A percentile compares a stretch with the other conserved stretches of the same genome.
phyloP scores from a whole-genome alignment of 2,888 invertebrate species.

The Argynnis bischoffii region DNA sequence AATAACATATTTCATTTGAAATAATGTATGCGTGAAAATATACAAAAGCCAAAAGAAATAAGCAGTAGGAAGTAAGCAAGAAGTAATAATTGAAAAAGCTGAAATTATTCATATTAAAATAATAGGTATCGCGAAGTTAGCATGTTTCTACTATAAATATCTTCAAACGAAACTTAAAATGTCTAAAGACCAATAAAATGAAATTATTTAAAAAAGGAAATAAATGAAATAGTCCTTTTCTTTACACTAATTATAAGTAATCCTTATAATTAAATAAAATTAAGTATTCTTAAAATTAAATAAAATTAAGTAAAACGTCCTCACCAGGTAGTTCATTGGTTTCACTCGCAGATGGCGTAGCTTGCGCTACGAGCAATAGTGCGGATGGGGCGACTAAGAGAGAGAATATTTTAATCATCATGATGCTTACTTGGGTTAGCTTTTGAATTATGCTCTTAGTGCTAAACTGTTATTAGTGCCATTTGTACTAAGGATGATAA shows the following conservation, averaged over 20 bases:
- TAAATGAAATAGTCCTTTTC: no score
- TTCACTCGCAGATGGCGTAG: neutral
- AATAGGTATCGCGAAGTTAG: no score
- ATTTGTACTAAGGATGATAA: neutral
- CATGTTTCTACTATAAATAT: no score
- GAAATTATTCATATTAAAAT: no score
- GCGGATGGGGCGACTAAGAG: neutral
- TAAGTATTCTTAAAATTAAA: no score
- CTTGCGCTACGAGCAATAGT: constrained; percentile 5
- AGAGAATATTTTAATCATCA: constrained; percentile 3
- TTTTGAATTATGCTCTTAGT: neutral
- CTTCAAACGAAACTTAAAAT: no score
- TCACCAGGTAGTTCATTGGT: constrained; percentile 6
- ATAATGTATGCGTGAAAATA: no score
- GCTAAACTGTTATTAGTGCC: neutral
- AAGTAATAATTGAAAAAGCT: no score
- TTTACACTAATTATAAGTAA: no score
- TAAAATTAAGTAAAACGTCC: neutral
- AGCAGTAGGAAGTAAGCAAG: neutral
- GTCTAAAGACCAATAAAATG: no score
- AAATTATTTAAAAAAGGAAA: no score
- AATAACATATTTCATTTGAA: neutral
- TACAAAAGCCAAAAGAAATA: neutral
- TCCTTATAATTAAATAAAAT: no score
- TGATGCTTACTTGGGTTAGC: constrained; percentile 5